Percentiles rank a stretch among this genome's conserved stretches.
These are phyloP conservation scores for Orthonyx spaldingii DNA, from an alignment of 2,113 vertebrate species.

Conservation along the genomic window DNA sequence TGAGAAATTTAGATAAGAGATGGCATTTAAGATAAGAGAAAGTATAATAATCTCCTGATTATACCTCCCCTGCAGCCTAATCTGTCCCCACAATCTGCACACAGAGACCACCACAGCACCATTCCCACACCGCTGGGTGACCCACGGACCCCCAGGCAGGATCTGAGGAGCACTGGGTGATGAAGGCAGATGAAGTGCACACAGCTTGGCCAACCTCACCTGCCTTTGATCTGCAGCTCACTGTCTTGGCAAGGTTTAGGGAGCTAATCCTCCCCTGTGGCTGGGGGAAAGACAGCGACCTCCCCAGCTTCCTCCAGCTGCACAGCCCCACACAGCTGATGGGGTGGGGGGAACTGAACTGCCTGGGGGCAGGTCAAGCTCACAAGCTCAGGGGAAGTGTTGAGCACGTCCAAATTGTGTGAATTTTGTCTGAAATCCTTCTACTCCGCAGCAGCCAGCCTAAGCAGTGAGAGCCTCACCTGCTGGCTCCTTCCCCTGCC, in stretches of 20 bases:
- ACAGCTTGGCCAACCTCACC: background rate
- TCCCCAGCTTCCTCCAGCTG: background rate
- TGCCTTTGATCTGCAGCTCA: background rate
- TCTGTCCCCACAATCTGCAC: background rate
- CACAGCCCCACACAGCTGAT: rapidly evolving
- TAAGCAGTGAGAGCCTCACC: background rate
- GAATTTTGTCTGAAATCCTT: background rate
- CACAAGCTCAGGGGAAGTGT: background rate
- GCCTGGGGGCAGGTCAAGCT: background rate
- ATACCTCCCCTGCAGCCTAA: background rate
- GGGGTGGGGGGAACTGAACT: background rate
- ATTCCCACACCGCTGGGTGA: background rate
- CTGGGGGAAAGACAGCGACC: rapidly evolving
- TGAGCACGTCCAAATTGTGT: rapidly evolving
- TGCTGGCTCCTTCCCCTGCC: background rate
- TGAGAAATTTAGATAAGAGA: background rate
- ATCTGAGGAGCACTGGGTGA: background rate
- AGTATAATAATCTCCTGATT: background rate
- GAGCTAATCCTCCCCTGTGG: background rate
- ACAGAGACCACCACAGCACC: background rate
- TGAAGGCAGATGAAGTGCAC: background rate
- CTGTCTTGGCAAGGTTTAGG: background rate
- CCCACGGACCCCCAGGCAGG: background rate
- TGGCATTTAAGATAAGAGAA: background rate
- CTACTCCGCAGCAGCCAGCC: background rate